Evolutionary conservation across 2,888 invertebrate species (phyloP).

Genomic region (Folsomia candida): DNA sequence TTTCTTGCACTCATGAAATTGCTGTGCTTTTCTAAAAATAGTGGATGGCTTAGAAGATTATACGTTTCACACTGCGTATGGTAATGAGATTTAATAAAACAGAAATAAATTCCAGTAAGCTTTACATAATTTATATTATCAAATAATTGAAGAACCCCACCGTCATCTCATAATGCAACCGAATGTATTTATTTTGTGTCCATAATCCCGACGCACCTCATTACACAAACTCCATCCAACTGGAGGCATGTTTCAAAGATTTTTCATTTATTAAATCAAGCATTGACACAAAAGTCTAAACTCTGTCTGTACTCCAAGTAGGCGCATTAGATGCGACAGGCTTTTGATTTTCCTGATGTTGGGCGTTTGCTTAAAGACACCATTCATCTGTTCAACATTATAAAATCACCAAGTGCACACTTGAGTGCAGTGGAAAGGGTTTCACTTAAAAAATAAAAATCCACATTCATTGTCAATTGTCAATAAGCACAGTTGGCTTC

Average conservation of each 20-base stretch:
- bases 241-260: too few species aligned
- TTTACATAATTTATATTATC: neutral
- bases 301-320: too few species aligned
- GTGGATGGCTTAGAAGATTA: too few species aligned
- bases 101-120: neutral
- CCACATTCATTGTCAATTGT: slow-evolving; percentile 5
- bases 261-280: too few species aligned
- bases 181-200: neutral
- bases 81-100: too few species aligned
- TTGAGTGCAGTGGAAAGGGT: neutral
- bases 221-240: too few species aligned
- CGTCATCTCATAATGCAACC: too few species aligned
- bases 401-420: neutral
- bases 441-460: neutral
- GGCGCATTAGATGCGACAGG: neutral
- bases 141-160: neutral
- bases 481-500: neutral
- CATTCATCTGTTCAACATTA: neutral
- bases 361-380: neutral
- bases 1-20: too few species aligned
- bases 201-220: too few species aligned
- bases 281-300: too few species aligned
- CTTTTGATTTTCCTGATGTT: neutral
- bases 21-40: too few species aligned
- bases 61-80: too few species aligned